phyloP scores from a whole-genome alignment of 2,113 vertebrate genomes.

The Corydoras maculifer region DNA sequence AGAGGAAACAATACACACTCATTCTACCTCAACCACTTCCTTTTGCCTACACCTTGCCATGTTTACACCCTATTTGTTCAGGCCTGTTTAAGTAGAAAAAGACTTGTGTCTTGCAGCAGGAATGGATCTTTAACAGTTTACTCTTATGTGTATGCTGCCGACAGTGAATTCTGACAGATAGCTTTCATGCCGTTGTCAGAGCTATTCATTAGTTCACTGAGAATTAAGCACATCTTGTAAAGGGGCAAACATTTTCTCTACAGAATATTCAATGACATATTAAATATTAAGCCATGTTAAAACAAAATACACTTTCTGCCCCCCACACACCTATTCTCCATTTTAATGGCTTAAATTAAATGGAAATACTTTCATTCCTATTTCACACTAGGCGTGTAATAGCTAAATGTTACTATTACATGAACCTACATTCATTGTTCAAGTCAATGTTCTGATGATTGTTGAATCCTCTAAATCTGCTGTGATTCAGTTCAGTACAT shows the following conservation, averaged over 20 bases:
- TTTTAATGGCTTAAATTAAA: too few relatives aligned
- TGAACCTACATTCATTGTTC: too few relatives aligned
- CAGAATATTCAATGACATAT: too few relatives aligned
- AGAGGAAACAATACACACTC: slow-evolving; percentile 18
- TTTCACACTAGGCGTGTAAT: too few relatives aligned
- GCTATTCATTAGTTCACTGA: slow-evolving; percentile 26
- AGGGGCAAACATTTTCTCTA: not conserved
- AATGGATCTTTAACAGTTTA: slow-evolving; percentile 41
- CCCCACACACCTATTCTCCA: too few relatives aligned
- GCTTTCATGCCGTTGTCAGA: slow-evolving; percentile 19
- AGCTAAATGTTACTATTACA: too few relatives aligned
- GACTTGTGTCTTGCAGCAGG: slow-evolving; percentile 38
- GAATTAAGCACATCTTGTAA: not conserved
- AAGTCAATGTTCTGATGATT: too few relatives aligned
- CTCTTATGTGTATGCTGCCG: slow-evolving; percentile 47
- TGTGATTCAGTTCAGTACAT: too few relatives aligned
- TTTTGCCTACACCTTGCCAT: slow-evolving; percentile 11
- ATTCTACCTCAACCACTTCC: slow-evolving; percentile 33
- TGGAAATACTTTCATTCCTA: too few relatives aligned
- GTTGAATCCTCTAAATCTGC: too few relatives aligned
- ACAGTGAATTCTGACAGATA: slow-evolving; percentile 11
- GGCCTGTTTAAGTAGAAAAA: slow-evolving; percentile 62
- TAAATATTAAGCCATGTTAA: too few relatives aligned
- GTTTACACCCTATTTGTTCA: slow-evolving; percentile 56
- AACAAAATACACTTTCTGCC: too few relatives aligned